Evolutionary conservation across 1,140 invertebrate genomes (phyloP).

Genomic region (Drosophila nigromelanica): DNA sequence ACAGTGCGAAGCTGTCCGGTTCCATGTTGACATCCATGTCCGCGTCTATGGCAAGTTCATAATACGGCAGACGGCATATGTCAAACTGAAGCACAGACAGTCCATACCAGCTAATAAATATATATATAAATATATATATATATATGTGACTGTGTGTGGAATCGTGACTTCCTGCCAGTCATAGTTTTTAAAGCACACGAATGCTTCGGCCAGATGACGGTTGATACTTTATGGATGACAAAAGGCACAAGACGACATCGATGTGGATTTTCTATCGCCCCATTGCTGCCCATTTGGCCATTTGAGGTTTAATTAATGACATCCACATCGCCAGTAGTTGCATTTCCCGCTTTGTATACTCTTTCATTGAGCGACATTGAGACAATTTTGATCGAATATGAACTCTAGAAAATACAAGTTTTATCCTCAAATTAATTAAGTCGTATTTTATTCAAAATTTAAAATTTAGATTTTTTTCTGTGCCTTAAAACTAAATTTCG

Average conservation of each 20-base stretch:
- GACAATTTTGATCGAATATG: no score
- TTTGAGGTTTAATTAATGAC: constrained; percentile 80
- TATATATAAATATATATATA: constrained; percentile 22
- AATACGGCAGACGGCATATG: constrained; percentile 19
- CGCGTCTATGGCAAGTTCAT: constrained; percentile 41
- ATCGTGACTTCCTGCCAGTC: constrained; percentile 76
- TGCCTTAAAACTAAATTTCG: no score
- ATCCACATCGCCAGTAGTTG: constrained; percentile 43
- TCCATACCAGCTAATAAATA: constrained; percentile 30
- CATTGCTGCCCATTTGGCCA: constrained; percentile 53
- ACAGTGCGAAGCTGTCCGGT: background rate
- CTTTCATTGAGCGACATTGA: background rate
- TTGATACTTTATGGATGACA: constrained; percentile 72
- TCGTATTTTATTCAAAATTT: no score
- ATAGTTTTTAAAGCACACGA: constrained; percentile 48
- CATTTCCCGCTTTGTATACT: background rate
- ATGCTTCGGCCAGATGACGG: constrained; percentile 4
- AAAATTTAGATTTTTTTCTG: no score
- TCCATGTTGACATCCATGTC: constrained; percentile 28
- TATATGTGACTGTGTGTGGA: constrained; percentile 37
- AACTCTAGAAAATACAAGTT: no score
- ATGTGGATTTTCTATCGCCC: constrained; percentile 38
- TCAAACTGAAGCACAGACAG: constrained; percentile 39
- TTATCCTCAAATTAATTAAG: no score
- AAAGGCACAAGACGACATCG: constrained; percentile 60